A percentile compares a stretch with the other conserved stretches of the same genome.
Evolutionary conservation across 1,140 invertebrate species (phyloP).

Genomic region (Holcopasites calliopsidis): DNA sequence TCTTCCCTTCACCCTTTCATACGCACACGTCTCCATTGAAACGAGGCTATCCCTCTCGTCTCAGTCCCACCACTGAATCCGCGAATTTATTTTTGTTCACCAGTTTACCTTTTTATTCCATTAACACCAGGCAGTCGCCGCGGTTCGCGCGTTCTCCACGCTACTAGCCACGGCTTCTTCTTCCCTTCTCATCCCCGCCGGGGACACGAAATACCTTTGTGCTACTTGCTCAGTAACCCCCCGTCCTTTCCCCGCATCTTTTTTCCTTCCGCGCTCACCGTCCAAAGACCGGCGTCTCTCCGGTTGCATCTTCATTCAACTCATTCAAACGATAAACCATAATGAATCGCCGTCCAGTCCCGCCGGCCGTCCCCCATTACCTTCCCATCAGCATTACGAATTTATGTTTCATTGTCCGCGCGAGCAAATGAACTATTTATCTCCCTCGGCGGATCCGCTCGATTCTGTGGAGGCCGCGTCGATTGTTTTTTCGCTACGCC

Average conservation of each 20-base stretch:
- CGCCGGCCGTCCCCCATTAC: background rate
- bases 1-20: conserved; percentile 9
- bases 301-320: conserved; percentile 22
- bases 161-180: background rate
- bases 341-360: conserved; percentile 14
- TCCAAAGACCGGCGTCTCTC: background rate
- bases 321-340: conserved; percentile 26
- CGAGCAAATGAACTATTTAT: conserved; percentile 37
- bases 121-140: conserved; percentile 18
- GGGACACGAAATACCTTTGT: conserved; percentile 21
- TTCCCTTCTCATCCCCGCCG: background rate
- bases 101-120: conserved; percentile 41
- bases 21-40: conserved; percentile 10
- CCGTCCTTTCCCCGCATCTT: background rate
- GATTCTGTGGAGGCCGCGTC: conserved; percentile 34
- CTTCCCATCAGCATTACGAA: conserved; percentile 26
- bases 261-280: background rate
- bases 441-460: conserved; percentile 21
- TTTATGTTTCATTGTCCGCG: conserved; percentile 42
- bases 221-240: background rate
- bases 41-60: conserved; percentile 25
- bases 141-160: conserved; percentile 18
- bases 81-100: conserved; percentile 45
- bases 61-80: conserved; percentile 27
- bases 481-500: conserved; percentile 53